phyloP scores from a whole-genome alignment of 2,888 invertebrate species.

The Trichacis sp. region DNA sequence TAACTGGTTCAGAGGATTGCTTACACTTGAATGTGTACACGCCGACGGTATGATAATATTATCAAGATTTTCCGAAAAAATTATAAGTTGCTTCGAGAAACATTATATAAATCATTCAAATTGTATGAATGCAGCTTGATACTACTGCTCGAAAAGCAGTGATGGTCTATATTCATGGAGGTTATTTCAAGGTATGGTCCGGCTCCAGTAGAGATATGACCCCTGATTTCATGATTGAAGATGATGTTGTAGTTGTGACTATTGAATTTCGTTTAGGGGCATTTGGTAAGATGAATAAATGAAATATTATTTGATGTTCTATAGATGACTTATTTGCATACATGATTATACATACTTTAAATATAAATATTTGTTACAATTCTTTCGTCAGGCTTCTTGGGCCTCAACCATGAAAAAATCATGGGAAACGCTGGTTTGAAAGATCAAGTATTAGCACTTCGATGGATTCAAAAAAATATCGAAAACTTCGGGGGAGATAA shows the following conservation, averaged over 20 bases:
- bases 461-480: slow-evolving; percentile 72
- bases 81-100: too few relatives aligned
- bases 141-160: too few relatives aligned
- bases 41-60: slow-evolving; percentile 48
- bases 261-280: slow-evolving; percentile 48
- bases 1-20: slow-evolving; percentile 52
- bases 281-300: slow-evolving; percentile 39
- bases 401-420: slow-evolving; percentile 40
- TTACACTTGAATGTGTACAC: slow-evolving; percentile 51
- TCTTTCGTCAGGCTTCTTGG: slow-evolving; percentile 44
- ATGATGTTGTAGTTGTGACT: slow-evolving; percentile 44
- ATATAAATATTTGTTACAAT: too few relatives aligned
- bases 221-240: slow-evolving; percentile 49
- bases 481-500: slow-evolving; percentile 70
- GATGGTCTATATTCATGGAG: slow-evolving; percentile 49
- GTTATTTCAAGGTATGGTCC: slow-evolving; percentile 33
- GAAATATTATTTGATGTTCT: slow-evolving; percentile 1
- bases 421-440: slow-evolving; percentile 53
- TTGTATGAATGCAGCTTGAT: too few relatives aligned
- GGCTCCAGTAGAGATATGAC: slow-evolving; percentile 21
- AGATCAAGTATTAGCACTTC: slow-evolving; percentile 71
- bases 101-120: not conserved
- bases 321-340: too few relatives aligned
- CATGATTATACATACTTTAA: too few relatives aligned
- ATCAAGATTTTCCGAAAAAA: not conserved